Percentiles rank a stretch among this genome's conserved stretches.
These are phyloP conservation scores for Drosophila dunni DNA, from an alignment of 1,140 invertebrate genomes.

Conservation along the genomic window DNA sequence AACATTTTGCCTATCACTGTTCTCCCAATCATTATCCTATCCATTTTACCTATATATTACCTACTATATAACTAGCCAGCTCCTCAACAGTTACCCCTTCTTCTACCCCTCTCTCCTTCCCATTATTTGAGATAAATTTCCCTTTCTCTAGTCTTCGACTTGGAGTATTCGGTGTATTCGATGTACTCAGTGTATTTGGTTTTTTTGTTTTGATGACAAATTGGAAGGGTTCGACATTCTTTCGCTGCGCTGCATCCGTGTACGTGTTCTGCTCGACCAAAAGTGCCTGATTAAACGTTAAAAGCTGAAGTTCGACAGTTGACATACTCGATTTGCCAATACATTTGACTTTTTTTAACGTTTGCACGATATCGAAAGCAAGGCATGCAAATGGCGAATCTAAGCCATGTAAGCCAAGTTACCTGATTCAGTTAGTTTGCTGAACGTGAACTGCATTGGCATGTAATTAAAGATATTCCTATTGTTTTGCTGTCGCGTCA, in stretches of 20 bases:
- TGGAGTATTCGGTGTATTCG: constrained; percentile 18
- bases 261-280: constrained; percentile 39
- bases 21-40: too few species aligned
- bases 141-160: constrained; percentile 16
- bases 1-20: too few species aligned
- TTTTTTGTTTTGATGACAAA: constrained; percentile 69
- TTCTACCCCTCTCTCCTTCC: too few species aligned
- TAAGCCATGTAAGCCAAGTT: constrained; percentile 33
- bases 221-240: constrained; percentile 63
- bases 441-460: constrained; percentile 50
- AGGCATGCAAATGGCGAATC: constrained; percentile 59
- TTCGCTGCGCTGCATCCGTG: constrained; percentile 51
- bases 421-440: constrained; percentile 23
- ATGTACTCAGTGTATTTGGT: too few species aligned
- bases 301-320: background rate
- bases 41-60: too few species aligned
- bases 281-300: constrained; percentile 53
- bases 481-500: background rate
- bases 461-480: constrained; percentile 41
- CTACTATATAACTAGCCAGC: too few species aligned
- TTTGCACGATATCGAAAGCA: constrained; percentile 18
- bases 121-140: constrained; percentile 59
- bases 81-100: too few species aligned
- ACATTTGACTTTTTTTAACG: constrained; percentile 31
- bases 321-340: constrained; percentile 16